Conservation (phyloP, 2,888 invertebrate species). For the Apodemia hepburni region DNA sequence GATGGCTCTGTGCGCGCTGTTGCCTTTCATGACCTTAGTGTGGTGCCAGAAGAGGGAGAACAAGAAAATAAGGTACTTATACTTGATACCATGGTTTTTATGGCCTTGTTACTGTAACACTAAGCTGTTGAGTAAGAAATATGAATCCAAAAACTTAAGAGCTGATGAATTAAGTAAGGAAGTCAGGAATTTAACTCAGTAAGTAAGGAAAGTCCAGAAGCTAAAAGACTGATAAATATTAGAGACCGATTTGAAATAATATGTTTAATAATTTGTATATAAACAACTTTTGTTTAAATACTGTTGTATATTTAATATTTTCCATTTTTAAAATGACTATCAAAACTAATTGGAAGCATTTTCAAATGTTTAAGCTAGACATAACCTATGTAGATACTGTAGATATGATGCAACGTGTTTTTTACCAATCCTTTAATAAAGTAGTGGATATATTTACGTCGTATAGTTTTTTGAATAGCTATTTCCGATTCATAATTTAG, state of each 20-base stretch:
- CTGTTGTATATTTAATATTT: not conserved
- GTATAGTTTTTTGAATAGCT: too few relatives aligned
- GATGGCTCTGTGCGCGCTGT: slow-evolving; percentile 59
- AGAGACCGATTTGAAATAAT: not conserved
- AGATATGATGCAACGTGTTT: not conserved
- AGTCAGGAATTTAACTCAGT: too few relatives aligned
- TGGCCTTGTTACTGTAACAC: not conserved
- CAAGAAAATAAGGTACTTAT: slow-evolving; percentile 52
- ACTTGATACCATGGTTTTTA: not conserved
- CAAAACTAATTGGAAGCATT: not conserved
- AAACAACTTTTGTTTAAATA: too few relatives aligned
- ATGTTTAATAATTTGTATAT: not conserved
- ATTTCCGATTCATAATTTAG: too few relatives aligned
- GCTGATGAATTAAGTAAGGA: too few relatives aligned
- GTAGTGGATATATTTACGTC: too few relatives aligned
- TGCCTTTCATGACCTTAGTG: slow-evolving; percentile 87
- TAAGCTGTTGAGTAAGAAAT: not conserved
- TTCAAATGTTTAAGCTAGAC: not conserved
- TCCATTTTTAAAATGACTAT: not conserved
- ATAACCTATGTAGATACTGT: not conserved
- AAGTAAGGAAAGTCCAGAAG: not conserved
- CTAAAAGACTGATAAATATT: not conserved
- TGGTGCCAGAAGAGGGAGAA: slow-evolving; percentile 87
- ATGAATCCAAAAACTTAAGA: too few relatives aligned
- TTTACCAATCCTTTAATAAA: too few relatives aligned